Evolutionary conservation across 2,113 vertebrate genomes (phyloP).

Genomic region (Brachypteracias leptosomus): DNA sequence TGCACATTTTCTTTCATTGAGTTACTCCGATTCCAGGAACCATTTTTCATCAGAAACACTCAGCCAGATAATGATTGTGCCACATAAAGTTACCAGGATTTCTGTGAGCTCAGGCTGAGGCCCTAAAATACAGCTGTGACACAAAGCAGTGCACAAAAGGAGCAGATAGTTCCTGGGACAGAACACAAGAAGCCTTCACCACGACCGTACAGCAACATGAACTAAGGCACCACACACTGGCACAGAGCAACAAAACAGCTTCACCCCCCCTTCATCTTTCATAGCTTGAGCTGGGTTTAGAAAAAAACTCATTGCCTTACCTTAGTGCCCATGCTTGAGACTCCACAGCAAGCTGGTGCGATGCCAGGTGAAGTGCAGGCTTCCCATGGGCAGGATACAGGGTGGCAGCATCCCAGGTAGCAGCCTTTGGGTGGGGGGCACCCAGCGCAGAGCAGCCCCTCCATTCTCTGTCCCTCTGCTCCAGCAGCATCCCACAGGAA

Average conservation of each 20-base stretch:
- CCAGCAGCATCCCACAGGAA: not conserved
- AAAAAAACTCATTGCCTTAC: not conserved
- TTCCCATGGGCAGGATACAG: fast-evolving
- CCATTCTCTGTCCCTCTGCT: not conserved
- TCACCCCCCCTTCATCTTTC: not conserved
- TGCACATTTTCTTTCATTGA: not conserved
- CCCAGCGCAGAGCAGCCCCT: not conserved
- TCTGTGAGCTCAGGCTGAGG: not conserved
- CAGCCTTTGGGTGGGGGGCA: not conserved
- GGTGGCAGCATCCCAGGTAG: not conserved
- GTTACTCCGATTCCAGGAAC: not conserved
- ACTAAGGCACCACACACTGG: not conserved
- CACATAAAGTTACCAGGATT: not conserved
- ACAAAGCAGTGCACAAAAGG: not conserved
- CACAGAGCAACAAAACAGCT: too few species aligned
- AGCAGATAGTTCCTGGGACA: not conserved
- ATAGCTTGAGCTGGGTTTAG: not conserved
- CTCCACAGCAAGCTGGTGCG: fast-evolving
- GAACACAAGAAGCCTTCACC: not conserved
- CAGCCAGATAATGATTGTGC: not conserved
- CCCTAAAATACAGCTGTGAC: fast-evolving
- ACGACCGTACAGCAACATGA: fast-evolving
- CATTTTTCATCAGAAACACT: not conserved
- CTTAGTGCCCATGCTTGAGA: fast-evolving
- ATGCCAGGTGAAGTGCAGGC: fast-evolving